Conservation (phyloP, 2,113 vertebrate species). For the Festucalex cinctus region DNA sequence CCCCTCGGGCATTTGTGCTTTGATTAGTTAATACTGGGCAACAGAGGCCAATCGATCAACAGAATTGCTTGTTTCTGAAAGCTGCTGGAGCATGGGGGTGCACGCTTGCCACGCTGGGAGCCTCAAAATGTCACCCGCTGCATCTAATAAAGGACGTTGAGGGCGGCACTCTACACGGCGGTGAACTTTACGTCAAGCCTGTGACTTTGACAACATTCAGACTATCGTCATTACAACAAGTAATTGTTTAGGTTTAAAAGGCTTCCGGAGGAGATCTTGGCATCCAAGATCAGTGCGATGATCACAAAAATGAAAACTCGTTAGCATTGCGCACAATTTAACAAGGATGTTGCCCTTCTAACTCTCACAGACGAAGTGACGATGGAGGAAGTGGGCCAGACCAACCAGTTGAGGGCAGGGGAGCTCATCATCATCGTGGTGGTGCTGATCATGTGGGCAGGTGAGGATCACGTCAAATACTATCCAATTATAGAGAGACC, state of each 20-base stretch:
- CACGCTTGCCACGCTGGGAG: constrained; percentile 32
- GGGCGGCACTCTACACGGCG: constrained; percentile 7
- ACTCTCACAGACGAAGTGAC: constrained; percentile 86
- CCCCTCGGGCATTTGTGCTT: constrained; percentile 33
- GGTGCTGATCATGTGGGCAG: constrained; percentile 96
- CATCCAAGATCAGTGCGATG: constrained; percentile 1
- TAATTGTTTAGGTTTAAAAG: neutral
- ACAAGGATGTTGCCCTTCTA: constrained; percentile 18
- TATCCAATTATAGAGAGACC: neutral
- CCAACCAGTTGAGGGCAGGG: constrained; percentile 82
- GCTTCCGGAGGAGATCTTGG: neutral
- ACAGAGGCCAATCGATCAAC: constrained; percentile 50
- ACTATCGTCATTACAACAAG: neutral
- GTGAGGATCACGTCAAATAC: constrained; percentile 66
- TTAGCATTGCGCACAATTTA: neutral
- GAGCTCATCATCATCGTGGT: constrained; percentile 94
- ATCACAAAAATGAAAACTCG: neutral
- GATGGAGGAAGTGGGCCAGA: constrained; percentile 88
- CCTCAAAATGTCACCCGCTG: constrained; percentile 47
- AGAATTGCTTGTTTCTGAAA: constrained; percentile 52
- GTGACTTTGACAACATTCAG: constrained; percentile 21
- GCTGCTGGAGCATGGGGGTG: constrained; percentile 36
- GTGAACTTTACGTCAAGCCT: constrained; percentile 37
- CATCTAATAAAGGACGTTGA: constrained; percentile 33
- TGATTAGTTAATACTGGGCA: constrained; percentile 51